phyloP scores from a whole-genome alignment of 2,113 vertebrate species.

The Dipodomys ordii region DNA sequence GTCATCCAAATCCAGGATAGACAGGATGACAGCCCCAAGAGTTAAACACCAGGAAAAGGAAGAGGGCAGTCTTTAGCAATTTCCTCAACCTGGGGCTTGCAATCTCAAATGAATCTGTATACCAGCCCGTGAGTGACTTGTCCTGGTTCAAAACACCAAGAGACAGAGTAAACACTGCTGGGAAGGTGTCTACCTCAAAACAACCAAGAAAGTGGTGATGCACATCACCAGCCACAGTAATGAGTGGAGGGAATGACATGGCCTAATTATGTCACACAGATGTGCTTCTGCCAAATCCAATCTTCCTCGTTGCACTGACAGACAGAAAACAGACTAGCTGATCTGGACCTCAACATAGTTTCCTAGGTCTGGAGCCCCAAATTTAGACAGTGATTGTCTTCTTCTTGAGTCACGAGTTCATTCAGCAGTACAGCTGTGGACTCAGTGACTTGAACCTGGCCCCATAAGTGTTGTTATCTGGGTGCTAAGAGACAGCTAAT shows the following conservation, averaged over 20 bases:
- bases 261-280: background rate
- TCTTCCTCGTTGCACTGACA: background rate
- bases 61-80: background rate
- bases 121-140: background rate
- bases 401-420: background rate
- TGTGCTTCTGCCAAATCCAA: background rate
- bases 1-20: background rate
- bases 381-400: background rate
- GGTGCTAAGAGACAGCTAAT: background rate
- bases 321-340: background rate
- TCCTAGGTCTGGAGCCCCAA: background rate
- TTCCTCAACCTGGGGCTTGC: background rate
- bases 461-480: background rate
- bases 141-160: background rate
- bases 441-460: background rate
- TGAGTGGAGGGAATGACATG: background rate
- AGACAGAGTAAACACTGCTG: background rate
- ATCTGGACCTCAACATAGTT: background rate
- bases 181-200: background rate
- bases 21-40: background rate
- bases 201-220: background rate
- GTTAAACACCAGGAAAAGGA: conserved; percentile 7
- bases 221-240: background rate
- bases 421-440: background rate
- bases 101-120: background rate